Base-by-base conservation (phyloP, 2,113 vertebrate species). In the Colossoma macropomum region DNA sequence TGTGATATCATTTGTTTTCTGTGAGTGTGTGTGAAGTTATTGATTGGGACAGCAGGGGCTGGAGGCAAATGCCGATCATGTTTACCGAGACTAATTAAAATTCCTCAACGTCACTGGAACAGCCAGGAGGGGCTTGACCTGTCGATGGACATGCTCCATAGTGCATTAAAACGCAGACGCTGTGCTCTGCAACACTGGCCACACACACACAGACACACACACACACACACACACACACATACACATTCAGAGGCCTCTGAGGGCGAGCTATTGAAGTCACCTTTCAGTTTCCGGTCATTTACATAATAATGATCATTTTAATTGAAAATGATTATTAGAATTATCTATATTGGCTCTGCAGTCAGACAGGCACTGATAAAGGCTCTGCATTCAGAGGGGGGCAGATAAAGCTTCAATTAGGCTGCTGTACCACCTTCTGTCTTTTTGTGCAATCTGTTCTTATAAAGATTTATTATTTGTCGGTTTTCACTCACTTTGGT, bases 61-160 rank as follows among this genome's bases (percentile, higher is more conserved):
- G 87, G 85, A 90, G 90, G 91, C 91, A 92, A 92, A 92, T 89
- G 92, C 89, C 89, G 75, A 32, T 76, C 28, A 9, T 84, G 72
- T 93, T 92, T 93, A 91, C 87, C 71, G 79, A 32, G 88, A 92
- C 90, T 92, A 92, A 94, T 94, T 93, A 92, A 92, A 90, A 91
- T 84, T 89, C 87, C 87, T 83, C 79, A 89, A 79, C 80, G 85
- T 88, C 86, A 84, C 77, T 27, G 27, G 30, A 41, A 87, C 84
- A 89, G 82, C 23, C 60, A 90, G 88, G 83, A 45, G 84, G 71
- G 86, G 71, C 68, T 87, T 87, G 52, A 66, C 80, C 81, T 30
- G 69, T 88, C 88, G 45, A 85, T 87, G 63, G 50, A 68, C 59
- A 25, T 4, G 6, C 34, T 68, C 21, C 32, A 62, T 68, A 54